Base-by-base conservation (phyloP, 2,888 invertebrate species). In the Scaptomyza caliginosa region DNA sequence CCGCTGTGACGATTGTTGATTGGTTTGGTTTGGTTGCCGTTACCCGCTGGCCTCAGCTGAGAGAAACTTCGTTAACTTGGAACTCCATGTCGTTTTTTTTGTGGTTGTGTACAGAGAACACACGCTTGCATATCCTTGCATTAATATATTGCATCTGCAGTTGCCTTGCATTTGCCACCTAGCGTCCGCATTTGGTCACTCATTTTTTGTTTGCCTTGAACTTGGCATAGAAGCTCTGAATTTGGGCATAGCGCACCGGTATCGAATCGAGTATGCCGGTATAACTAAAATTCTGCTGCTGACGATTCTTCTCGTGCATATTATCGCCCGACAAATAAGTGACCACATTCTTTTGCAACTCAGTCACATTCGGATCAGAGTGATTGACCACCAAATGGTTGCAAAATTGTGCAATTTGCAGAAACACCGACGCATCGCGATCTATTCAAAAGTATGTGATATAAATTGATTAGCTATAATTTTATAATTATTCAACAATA, bases 211-310 rank as follows among this genome's bases (percentile, higher is more conserved):
- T 91, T 63, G 95, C 95, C 90, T 96, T 96, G 95, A 97, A 97
- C 92, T 96, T 96, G 43, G 94, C 92, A 92, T 96, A 95, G 93
- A 97, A 98, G 76, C 94, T 94, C 77, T 94, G 94, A 77, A 97
- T 95, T 87, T 95, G 94, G 91, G 97, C 96, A 55, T 97, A 93
- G 79, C 95, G 94, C 48, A 97, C 95, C 17, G 97, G 97, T 65
- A 96, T 95, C 42, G 96, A 93, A 84, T 95, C 94, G 23, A 96
- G 95, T 74, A 97, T 94, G 60, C 96, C 96, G 6, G 95, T 94
- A 59, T 95, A 93, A 90, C 95, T 96, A 88, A 96, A 95, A 73
- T 94, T 93, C 58, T 89, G 89, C 76, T 91, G 91, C 57, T 90
- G 89, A 34, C 89, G 89, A 64, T 91, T 87, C 77, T 91, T 91